Evolutionary conservation across 1,140 invertebrate genomes (phyloP), one percentile per base, ranked within the genome.

Genomic region (Tetramorium parvispinum): DNA sequence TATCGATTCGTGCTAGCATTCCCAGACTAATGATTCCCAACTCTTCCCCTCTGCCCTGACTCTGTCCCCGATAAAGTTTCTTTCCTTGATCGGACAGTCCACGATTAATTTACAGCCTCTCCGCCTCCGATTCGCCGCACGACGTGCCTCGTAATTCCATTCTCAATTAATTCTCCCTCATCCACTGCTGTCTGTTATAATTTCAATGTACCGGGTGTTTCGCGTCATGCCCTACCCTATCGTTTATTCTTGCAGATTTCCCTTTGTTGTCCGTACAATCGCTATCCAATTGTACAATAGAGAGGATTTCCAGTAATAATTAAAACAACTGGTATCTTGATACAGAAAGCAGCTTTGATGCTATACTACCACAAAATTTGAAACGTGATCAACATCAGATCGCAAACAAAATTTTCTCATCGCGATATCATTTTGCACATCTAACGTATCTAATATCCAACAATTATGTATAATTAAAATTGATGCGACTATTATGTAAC

Each of bases 351-450:
- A 11, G n/a, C 18, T 37, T 27, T 43, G 13, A 43, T 7, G 16
- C 16, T 46, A 0, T 21, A 37, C 63, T 6, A 49, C 16, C 18
- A 18, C 27, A 49, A 37, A 51, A 77, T 66, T 82, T 3, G 63
- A 68, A 85, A 91, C 91, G 86, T 85, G 91, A 91, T 90, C 90
- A 89, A 88, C 91, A 88, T 82, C 71, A 70, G 10, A 57, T 82
- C 18, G 24, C 53, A 18, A 13, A 46, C 21, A 27, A 66, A 79
- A 66, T 40, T 81, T 71, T 81, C 59, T 21, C 55, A n/a, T 13
- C 49, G n/a, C 65, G 37, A 16, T 16, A 27, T 71, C 78, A 24
- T 57, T 53, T n/a, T 37, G 37, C 78, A 11, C 32, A 70, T 82
- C 37, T 82, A 73, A 82, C 21, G 24, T 71, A 13, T 82, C 66